Percentiles rank a stretch among this genome's conserved stretches.
Conservation (phyloP, 2,113 vertebrate species). For the Nerophis ophidion region DNA sequence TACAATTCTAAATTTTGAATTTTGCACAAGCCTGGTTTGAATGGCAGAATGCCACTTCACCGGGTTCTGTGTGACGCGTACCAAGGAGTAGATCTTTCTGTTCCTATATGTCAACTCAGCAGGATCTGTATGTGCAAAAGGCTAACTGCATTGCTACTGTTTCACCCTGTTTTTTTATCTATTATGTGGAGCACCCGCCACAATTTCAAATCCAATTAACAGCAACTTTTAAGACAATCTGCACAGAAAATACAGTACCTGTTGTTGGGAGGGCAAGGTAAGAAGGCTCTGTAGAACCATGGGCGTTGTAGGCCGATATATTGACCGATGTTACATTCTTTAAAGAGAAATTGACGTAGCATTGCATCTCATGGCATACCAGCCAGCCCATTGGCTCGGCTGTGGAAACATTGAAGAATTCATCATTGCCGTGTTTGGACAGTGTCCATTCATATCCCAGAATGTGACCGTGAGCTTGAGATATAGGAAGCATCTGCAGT, state of each 20-base stretch:
- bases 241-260: conserved; percentile 31
- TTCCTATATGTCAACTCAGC: too few relatives aligned
- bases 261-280: conserved; percentile 26
- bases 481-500: conserved; percentile 50
- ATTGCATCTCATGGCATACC: conserved; percentile 18
- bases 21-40: too few relatives aligned
- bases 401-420: conserved; percentile 17
- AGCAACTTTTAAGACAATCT: neutral
- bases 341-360: conserved; percentile 25
- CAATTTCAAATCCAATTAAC: too few relatives aligned
- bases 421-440: neutral
- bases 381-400: neutral
- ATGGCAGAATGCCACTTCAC: too few relatives aligned
- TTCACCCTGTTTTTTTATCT: too few relatives aligned
- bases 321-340: conserved; percentile 27
- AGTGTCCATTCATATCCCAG: conserved; percentile 38
- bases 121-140: too few relatives aligned
- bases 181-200: too few relatives aligned
- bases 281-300: conserved; percentile 43
- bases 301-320: conserved; percentile 49
- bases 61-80: too few relatives aligned
- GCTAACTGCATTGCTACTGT: too few relatives aligned
- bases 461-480: conserved; percentile 53
- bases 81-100: too few relatives aligned
- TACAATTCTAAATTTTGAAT: too few relatives aligned